Evolutionary conservation across 1,140 invertebrate genomes (phyloP).

Genomic region (Apis cerana): DNA sequence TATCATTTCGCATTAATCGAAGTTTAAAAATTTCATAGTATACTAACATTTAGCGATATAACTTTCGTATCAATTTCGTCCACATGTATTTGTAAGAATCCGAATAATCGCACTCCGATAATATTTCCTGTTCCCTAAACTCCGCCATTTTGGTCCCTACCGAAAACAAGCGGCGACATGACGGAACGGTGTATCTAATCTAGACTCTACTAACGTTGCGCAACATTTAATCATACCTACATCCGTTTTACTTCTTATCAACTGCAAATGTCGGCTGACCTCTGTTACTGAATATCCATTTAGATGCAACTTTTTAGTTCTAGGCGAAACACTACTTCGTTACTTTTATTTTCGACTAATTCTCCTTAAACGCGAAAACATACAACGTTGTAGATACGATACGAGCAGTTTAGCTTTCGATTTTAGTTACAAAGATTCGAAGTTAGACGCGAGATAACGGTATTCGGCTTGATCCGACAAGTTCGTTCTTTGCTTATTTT

Average conservation of each 20-base stretch:
- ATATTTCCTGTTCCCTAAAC: background rate
- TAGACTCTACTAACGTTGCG: background rate
- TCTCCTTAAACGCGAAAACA: too few species aligned
- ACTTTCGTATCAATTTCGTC: too few species aligned
- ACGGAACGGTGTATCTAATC: background rate
- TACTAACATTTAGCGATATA: too few species aligned
- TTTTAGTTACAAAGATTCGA: background rate
- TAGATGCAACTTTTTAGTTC: background rate
- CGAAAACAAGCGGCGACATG: background rate
- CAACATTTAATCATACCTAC: background rate
- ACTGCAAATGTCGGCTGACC: background rate
- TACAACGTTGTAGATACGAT: too few species aligned
- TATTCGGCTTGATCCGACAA: background rate
- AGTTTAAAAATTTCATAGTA: too few species aligned
- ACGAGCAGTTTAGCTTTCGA: background rate
- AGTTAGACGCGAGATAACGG: background rate
- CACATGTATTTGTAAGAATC: too few species aligned
- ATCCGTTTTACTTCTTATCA: background rate
- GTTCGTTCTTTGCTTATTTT: background rate
- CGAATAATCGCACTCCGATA: too few species aligned
- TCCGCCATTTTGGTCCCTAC: conserved; percentile 39
- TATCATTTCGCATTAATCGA: too few species aligned
- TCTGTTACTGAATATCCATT: background rate
- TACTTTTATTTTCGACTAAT: too few species aligned
- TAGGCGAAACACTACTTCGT: accelerated